Base-by-base conservation (phyloP, 2,797 vertebrate genomes). In the Vipera latastei region DNA sequence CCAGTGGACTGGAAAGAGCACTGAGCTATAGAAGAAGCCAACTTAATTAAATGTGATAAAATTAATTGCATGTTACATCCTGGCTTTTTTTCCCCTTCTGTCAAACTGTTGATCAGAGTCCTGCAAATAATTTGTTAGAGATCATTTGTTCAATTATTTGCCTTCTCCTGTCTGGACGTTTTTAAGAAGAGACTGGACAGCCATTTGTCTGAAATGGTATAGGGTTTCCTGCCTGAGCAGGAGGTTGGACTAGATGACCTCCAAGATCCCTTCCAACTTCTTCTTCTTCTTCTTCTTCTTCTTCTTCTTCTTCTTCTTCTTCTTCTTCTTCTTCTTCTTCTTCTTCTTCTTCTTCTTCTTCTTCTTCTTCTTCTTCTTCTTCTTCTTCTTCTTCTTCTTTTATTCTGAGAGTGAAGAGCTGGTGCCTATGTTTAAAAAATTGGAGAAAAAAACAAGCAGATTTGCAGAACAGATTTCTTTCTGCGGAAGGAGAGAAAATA, bases 81-180 rank as follows among this genome's bases (percentile, higher is more conserved):
- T 60, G 92, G 63, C 55, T 91, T 56, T 92, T 90, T 90, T 32
- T 0, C 4, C 4, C 11, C 51, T 57, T 57, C 56, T n/a, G 9
- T 26, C 14, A 51, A 48, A 60, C 86, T 87, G 92, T 91, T 93
- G 94, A 95, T 92, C 92, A 94, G 94, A 96, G 53, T 44, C 94
- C 94, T 94, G 94, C 91, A 92, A 96, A 96, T 20, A 57, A 92
- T 92, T 94, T 87, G 89, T 91, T 89, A 90, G 90, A 95, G 94
- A 96, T 95, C 95, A 96, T 96, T 95, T 90, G 93, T 95, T 96
- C 90, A 93, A 90, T 90, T 89, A 93, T 94, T 89, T 92, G 89
- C 28, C 4, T 78, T 86, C 91, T 94, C 63, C 89, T 87, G 90
- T 48, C 93, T 38, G 38, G 38, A 38, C 38, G 38, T 38, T 38